Evolutionary conservation across 2,797 vertebrate species (phyloP), one percentile per base, ranked within the genome.

Genomic region (Spea hammondii): DNA sequence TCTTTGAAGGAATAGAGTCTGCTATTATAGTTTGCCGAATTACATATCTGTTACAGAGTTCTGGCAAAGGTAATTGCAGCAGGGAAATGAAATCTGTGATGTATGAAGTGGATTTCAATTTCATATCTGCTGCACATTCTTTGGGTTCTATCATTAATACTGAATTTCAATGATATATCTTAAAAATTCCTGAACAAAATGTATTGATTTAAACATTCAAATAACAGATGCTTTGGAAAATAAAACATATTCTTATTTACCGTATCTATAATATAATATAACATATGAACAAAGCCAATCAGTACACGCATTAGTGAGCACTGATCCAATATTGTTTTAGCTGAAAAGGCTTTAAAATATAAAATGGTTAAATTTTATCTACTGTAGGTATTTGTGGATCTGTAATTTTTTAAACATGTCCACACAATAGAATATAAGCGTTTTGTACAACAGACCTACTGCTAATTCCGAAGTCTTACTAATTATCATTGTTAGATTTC

Each of bases 401-500:
- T 51, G 10, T 7, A 53, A 53, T 53, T 53, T 11, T 1, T 1
- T 53, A 11, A 53, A 53, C 51, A 7, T 53, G 3, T 2, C 6
- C 51, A 7, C 32, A 11, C 10, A 7, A 53, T 53, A 7, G 51
- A 53, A 53, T 53, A 11, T 53, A 53, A 53, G 51, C 3, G 51
- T 17, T 79, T 17, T 75, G 50, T 70, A 11, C 17, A 32, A 55
- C n/a, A 79, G 51, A 50, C 48, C 12, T 17, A 60, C n/a, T 69
- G 85, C 84, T 85, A 85, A 87, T 84, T 85, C 79, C 82, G 87
- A 77, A 77, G 83, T 87, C 89, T 88, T 88, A 80, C 85, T 89
- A 85, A 90, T 89, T 87, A 85, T 83, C 80, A 83, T 87, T 88
- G 88, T 74, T 88, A 78, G 78, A 83, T 87, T 88, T 85, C 72